A percentile compares a stretch with the other conserved stretches of the same genome.
These are phyloP conservation scores for Microtus pennsylvanicus DNA, from an alignment of 2,113 vertebrate species.

Conservation along the genomic window DNA sequence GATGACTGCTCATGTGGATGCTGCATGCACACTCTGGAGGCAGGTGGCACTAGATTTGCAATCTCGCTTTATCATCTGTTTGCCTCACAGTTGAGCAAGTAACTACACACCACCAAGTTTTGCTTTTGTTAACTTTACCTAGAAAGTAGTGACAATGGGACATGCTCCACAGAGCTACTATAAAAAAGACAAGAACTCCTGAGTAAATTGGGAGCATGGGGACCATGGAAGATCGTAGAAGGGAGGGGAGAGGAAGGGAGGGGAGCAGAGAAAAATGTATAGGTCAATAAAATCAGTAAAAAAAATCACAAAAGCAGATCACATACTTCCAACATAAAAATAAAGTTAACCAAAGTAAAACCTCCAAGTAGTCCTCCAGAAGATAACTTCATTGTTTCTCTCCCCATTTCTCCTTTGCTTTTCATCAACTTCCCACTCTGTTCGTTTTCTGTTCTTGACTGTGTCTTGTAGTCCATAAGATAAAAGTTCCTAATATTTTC, in stretches of 20 bases:
- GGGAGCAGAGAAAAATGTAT: no score
- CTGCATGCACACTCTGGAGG: background rate
- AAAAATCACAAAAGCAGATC: no score
- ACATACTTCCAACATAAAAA: no score
- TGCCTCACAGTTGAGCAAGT: background rate
- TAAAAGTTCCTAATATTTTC: background rate
- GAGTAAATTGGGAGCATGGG: no score
- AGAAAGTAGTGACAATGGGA: background rate
- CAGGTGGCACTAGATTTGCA: background rate
- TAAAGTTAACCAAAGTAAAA: background rate
- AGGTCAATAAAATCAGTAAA: no score
- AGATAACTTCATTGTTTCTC: background rate
- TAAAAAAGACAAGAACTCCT: no score
- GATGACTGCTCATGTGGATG: background rate
- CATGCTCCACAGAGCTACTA: background rate
- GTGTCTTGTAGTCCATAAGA: rapidly evolving
- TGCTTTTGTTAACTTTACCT: background rate
- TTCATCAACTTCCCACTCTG: background rate
- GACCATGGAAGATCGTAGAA: no score
- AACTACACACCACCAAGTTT: background rate
- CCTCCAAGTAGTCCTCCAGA: background rate
- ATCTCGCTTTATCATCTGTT: background rate
- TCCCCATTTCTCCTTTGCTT: background rate
- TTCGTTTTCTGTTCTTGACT: background rate
- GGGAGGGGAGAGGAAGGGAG: no score